These are phyloP conservation scores for Hippocampus comes DNA, from an alignment of 2,113 vertebrate genomes.

Conservation along the genomic window DNA sequence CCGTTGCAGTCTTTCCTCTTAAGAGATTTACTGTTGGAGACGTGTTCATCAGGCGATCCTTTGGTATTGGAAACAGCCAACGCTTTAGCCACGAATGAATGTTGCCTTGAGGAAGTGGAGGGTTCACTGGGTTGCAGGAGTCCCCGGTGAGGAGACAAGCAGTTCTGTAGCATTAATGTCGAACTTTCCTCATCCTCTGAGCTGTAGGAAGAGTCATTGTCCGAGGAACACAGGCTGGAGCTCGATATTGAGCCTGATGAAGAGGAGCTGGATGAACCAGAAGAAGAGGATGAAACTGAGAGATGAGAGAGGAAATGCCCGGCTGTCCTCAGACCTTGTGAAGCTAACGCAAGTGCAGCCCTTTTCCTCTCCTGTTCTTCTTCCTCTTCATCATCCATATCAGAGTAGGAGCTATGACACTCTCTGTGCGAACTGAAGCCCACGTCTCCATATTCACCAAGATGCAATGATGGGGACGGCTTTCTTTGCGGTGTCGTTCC, in stretches of 20 bases:
- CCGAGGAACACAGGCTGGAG: slow-evolving; percentile 91
- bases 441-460: slow-evolving; percentile 74
- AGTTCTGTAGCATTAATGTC: slow-evolving; percentile 86
- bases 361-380: slow-evolving; percentile 73
- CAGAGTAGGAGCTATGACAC: slow-evolving; percentile 89
- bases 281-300: slow-evolving; percentile 91
- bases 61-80: slow-evolving; percentile 73
- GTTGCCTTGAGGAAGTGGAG: slow-evolving; percentile 71
- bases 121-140: slow-evolving; percentile 80
- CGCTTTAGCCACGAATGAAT: slow-evolving; percentile 86
- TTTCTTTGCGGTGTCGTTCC: slow-evolving; percentile 80
- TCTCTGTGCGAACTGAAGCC: slow-evolving; percentile 86
- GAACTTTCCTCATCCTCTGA: slow-evolving; percentile 92
- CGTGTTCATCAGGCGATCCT: slow-evolving; percentile 59
- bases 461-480: slow-evolving; percentile 62
- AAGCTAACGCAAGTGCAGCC: slow-evolving; percentile 55
- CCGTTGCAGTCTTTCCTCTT: slow-evolving; percentile 83
- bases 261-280: slow-evolving; percentile 89
- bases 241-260: slow-evolving; percentile 90
- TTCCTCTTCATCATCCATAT: slow-evolving; percentile 82
- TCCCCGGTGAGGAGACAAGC: slow-evolving; percentile 84
- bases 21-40: slow-evolving; percentile 62
- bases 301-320: slow-evolving; percentile 87
- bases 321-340: slow-evolving; percentile 75
- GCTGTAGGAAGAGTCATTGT: slow-evolving; percentile 93